A percentile compares a stretch with the other conserved stretches of the same genome.
These are phyloP conservation scores for Cyphomyrus plagiostoma DNA, from an alignment of 2,113 vertebrate genomes.

Conservation along the genomic window DNA sequence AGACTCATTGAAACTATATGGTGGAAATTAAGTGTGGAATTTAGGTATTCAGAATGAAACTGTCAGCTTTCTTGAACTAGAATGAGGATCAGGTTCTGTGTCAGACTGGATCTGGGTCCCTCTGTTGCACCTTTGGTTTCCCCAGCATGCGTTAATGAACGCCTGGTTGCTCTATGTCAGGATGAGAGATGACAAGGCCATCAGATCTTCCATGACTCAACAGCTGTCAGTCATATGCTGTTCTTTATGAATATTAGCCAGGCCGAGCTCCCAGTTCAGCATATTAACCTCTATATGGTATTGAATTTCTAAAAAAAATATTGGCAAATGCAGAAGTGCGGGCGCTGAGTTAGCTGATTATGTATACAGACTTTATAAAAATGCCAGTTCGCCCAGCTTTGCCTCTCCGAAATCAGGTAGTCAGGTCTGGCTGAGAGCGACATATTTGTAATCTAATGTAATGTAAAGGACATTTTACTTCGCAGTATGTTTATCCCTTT, in stretches of 20 bases:
- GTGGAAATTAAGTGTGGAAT: background rate
- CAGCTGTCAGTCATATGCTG: background rate
- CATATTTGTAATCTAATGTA: background rate
- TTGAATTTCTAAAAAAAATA: background rate
- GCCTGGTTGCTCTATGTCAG: background rate
- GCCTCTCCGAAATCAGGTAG: background rate
- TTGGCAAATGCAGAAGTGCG: background rate
- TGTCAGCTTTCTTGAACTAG: background rate
- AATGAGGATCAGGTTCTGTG: background rate
- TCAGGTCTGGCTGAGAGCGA: background rate
- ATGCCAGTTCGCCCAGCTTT: background rate
- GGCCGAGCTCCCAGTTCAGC: background rate
- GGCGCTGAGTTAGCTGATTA: background rate
- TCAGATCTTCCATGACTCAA: background rate
- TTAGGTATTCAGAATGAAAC: background rate
- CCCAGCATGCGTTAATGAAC: background rate
- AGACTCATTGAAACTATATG: background rate
- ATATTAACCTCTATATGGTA: background rate
- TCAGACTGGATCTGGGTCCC: background rate
- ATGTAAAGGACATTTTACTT: background rate
- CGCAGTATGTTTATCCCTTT: background rate
- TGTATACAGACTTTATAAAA: background rate
- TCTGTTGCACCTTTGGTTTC: background rate
- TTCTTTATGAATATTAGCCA: background rate
- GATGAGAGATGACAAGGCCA: background rate